phyloP scores from a whole-genome alignment of 2,113 vertebrate genomes.

The rat (Rattus norvegicus) region DNA sequence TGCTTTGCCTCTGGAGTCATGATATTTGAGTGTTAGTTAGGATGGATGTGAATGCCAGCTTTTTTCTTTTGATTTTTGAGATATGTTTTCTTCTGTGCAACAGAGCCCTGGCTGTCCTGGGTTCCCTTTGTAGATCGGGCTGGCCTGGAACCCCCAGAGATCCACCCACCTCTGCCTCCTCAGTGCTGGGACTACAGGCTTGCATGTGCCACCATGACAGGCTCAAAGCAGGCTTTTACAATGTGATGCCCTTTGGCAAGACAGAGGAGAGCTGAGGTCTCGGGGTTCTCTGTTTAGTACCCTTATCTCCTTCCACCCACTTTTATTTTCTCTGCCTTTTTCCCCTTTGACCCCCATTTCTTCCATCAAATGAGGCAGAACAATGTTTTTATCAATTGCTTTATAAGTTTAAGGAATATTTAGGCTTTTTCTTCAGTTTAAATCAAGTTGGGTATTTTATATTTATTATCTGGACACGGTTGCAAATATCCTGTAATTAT shows the following conservation, averaged over 20 bases:
- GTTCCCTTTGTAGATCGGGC: too few relatives aligned
- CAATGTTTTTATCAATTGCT: neutral
- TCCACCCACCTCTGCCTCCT: too few relatives aligned
- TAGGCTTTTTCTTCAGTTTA: neutral
- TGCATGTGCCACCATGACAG: too few relatives aligned
- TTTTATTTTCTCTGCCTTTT: neutral
- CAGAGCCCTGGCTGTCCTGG: too few relatives aligned
- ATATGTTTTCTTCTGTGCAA: too few relatives aligned
- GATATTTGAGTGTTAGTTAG: neutral
- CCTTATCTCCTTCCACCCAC: neutral
- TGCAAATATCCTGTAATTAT: neutral
- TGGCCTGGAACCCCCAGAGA: too few relatives aligned
- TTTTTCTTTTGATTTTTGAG: too few relatives aligned
- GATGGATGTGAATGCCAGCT: neutral
- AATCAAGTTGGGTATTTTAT: neutral
- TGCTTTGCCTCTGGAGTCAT: neutral
- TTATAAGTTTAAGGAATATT: neutral
- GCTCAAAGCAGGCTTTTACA: neutral
- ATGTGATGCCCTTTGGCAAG: neutral
- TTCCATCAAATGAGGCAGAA: neutral
- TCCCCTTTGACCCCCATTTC: neutral
- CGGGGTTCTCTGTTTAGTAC: neutral
- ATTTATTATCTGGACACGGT: neutral
- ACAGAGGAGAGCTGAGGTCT: neutral
- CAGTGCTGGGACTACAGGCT: too few relatives aligned